A percentile compares a stretch with the other conserved stretches of the same genome.
These are phyloP conservation scores for Andrena marginata DNA, from an alignment of 2,888 invertebrate genomes.

Conservation along the genomic window DNA sequence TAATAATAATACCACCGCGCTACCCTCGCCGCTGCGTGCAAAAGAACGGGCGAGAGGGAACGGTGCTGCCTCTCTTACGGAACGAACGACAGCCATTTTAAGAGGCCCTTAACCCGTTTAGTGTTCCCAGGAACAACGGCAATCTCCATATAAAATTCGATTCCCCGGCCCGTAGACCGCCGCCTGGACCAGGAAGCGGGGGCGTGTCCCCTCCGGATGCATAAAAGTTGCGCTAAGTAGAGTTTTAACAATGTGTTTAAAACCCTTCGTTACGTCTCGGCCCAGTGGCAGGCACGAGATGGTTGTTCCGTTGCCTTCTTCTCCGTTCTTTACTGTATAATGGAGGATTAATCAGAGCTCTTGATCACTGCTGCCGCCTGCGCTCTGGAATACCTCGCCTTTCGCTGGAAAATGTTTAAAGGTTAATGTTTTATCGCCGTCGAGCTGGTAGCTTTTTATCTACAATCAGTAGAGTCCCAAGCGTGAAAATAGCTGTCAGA, in stretches of 20 bases:
- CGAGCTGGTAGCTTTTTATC: background rate
- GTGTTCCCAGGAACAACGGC: conserved; percentile 75
- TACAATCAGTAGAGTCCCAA: background rate
- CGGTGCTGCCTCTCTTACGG: conserved; percentile 80
- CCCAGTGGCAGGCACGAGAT: background rate
- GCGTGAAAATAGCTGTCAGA: background rate
- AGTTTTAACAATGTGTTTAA: conserved; percentile 70
- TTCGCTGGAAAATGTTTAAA: background rate
- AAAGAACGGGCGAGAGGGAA: conserved; percentile 25
- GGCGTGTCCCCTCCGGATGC: conserved; percentile 67
- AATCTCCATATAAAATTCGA: conserved; percentile 81
- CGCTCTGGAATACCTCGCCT: background rate
- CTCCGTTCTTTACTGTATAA: background rate
- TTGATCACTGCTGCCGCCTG: background rate
- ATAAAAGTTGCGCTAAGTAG: conserved; percentile 69
- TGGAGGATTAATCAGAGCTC: background rate
- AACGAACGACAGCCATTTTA: conserved; percentile 81
- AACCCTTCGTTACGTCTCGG: conserved; percentile 42
- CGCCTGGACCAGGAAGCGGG: conserved; percentile 54
- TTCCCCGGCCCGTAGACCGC: conserved; percentile 54
- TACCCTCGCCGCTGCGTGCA: conserved; percentile 32
- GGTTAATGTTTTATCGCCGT: background rate
- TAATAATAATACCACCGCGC: conserved; percentile 79
- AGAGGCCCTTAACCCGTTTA: conserved; percentile 79
- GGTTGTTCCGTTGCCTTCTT: background rate